Conservation (phyloP, 2,797 vertebrate species). For the Erethizon dorsatum region DNA sequence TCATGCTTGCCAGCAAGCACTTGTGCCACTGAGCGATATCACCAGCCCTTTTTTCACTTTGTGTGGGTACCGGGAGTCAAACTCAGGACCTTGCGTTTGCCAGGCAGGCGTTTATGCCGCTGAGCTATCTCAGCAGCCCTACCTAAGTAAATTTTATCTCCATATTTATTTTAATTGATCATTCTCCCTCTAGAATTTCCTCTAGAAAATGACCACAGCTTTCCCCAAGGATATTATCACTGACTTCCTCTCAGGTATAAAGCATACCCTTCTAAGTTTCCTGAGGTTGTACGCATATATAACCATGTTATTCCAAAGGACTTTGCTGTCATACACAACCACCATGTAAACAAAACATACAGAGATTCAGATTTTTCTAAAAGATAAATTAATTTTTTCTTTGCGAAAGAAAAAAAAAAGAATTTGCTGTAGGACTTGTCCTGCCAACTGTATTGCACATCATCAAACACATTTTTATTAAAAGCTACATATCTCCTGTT, state of each 20-base stretch:
- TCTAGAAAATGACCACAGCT: neutral
- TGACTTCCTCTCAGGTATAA: neutral
- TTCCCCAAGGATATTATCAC: neutral
- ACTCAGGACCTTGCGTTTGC: too few relatives aligned
- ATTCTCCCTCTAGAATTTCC: neutral
- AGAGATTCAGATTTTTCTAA: constrained; percentile 11
- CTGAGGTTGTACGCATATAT: neutral
- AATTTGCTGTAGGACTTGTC: neutral
- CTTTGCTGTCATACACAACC: neutral
- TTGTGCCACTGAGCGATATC: too few relatives aligned
- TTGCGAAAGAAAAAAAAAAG: neutral
- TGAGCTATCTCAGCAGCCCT: too few relatives aligned
- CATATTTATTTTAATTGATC: neutral
- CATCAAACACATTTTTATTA: neutral
- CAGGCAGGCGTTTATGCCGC: too few relatives aligned
- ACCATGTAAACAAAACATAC: neutral
- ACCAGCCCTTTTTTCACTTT: too few relatives aligned
- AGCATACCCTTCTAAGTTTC: neutral
- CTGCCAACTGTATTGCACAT: neutral
- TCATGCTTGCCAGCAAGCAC: too few relatives aligned
- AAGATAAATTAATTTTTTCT: constrained; percentile 36
- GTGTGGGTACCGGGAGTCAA: too few relatives aligned
- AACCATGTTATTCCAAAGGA: neutral
- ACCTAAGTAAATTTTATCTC: neutral
- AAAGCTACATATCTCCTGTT: neutral